Conservation (phyloP, 2,888 invertebrate genomes). For the Rotaria sp. region DNA sequence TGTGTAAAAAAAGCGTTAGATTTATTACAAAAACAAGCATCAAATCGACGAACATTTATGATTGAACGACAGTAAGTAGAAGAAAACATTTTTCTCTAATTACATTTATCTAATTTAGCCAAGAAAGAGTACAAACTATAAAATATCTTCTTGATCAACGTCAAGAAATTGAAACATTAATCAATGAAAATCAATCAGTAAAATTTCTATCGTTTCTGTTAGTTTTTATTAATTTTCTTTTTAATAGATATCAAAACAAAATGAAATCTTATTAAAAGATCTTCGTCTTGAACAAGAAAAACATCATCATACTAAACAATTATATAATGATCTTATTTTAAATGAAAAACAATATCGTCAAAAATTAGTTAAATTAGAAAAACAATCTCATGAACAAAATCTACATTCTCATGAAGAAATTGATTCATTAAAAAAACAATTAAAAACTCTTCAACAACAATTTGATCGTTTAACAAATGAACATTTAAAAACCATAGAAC, state of each 20-base stretch:
- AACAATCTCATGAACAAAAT: background rate
- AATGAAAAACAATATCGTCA: background rate
- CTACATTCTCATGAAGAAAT: background rate
- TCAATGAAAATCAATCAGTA: background rate
- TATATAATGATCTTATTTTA: background rate
- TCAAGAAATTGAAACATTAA: background rate
- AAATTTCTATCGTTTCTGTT: background rate
- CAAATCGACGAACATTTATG: background rate
- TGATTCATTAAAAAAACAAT: background rate
- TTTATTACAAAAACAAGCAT: slow-evolving; percentile 25
- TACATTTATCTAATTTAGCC: background rate
- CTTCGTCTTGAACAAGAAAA: background rate
- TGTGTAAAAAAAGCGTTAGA: background rate
- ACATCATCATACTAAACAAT: background rate
- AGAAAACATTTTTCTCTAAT: no score
- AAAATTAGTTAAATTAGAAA: background rate
- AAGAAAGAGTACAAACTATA: background rate
- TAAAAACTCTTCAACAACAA: background rate
- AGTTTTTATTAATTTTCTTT: background rate
- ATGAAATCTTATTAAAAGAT: background rate
- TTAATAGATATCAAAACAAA: background rate
- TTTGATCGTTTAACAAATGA: background rate
- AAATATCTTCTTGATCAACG: background rate
- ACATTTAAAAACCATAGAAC: background rate
- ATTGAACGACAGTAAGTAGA: background rate